Percentiles rank a stretch among this genome's conserved stretches.
These are phyloP conservation scores for Bimastos eiseni DNA, from an alignment of 2,888 invertebrate genomes.

Conservation along the genomic window DNA sequence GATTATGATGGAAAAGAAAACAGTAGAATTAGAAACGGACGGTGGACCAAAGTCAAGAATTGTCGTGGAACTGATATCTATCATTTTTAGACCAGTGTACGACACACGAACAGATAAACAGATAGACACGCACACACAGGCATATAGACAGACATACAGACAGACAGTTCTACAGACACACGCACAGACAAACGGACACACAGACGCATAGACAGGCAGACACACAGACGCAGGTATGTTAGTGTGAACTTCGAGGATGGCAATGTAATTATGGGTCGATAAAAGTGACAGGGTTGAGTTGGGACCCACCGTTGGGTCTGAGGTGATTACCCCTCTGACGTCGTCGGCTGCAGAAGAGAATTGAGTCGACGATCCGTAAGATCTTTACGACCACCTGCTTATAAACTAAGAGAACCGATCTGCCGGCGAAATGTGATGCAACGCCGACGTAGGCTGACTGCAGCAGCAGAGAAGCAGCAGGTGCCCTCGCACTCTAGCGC, in stretches of 20 bases:
- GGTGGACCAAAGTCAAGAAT: no score
- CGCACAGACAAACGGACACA: no score
- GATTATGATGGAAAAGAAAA: no score
- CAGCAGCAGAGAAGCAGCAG: neutral
- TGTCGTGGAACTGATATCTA: no score
- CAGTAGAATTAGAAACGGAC: no score
- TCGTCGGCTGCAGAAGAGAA: neutral
- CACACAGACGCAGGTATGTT: neutral
- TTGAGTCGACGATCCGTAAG: neutral
- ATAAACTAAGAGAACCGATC: neutral
- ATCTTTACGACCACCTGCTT: constrained; percentile 13
- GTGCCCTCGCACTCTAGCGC: neutral
- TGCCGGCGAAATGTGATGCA: neutral
- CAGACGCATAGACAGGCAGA: no score
- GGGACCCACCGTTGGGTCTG: neutral
- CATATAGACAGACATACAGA: no score
- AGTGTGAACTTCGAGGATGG: neutral
- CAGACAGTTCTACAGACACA: no score
- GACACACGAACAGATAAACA: no score
- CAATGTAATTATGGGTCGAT: neutral
- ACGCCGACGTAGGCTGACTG: neutral
- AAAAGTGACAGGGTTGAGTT: neutral
- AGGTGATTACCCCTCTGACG: neutral
- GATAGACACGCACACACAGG: no score
- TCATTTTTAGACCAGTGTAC: no score